These are phyloP conservation scores for Malurus splendens DNA, from an alignment of 2,797 vertebrate species.

Conservation along the genomic window DNA sequence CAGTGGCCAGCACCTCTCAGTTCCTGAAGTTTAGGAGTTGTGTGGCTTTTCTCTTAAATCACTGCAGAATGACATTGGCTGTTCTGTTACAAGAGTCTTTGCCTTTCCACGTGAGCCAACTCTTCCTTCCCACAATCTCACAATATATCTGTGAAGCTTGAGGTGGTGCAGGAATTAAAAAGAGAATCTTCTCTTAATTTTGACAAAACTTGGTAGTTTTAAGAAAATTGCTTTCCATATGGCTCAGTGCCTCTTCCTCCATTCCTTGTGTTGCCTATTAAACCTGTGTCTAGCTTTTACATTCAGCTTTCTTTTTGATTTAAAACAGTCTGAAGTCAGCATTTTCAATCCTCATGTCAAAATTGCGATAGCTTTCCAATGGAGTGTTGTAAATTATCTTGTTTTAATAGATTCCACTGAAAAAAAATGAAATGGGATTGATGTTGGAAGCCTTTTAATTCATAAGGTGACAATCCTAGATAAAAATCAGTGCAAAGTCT, in stretches of 20 bases:
- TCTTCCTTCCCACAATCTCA: neutral
- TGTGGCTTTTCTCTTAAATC: neutral
- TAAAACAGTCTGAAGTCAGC: neutral
- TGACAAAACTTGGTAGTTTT: neutral
- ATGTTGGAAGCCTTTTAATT: neutral
- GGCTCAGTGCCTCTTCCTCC: neutral
- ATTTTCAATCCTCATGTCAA: neutral
- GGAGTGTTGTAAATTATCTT: neutral
- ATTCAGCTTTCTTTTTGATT: neutral
- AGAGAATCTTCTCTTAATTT: neutral
- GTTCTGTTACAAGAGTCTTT: neutral
- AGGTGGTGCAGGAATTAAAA: neutral
- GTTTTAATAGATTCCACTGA: neutral
- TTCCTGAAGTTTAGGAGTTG: neutral
- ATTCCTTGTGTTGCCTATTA: neutral
- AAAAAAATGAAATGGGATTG: neutral
- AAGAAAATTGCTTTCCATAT: neutral
- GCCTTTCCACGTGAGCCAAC: neutral
- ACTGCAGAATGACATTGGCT: neutral
- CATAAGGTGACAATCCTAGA: neutral
- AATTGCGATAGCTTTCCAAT: neutral
- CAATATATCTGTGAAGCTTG: neutral
- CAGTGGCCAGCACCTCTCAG: neutral
- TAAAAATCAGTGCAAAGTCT: neutral
- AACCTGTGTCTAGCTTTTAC: neutral